Evolutionary conservation across 2,113 vertebrate genomes (phyloP).

Genomic region (Syngnathoides biaculeatus): DNA sequence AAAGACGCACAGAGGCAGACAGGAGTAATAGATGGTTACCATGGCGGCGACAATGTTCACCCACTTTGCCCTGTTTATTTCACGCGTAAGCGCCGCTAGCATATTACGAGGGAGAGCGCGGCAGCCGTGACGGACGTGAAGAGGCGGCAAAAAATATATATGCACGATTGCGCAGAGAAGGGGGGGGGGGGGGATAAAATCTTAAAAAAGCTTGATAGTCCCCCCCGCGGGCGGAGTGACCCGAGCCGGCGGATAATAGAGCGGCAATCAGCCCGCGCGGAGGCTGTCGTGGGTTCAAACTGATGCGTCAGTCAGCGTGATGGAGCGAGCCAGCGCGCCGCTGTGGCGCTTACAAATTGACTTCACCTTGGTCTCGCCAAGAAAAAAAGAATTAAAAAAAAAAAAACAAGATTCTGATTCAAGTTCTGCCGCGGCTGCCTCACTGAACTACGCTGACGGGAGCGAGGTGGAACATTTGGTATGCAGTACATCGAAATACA

Average conservation of each 20-base stretch:
- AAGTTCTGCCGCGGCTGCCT: neutral
- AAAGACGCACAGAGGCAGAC: conserved; percentile 12
- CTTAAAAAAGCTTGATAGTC: conserved; percentile 14
- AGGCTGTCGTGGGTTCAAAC: conserved; percentile 24
- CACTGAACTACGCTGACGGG: neutral
- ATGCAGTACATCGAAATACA: too few relatives aligned
- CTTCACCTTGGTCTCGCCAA: conserved; percentile 19
- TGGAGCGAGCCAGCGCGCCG: conserved; percentile 13
- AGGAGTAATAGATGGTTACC: conserved; percentile 29
- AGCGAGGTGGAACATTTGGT: neutral
- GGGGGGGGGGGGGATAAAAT: too few relatives aligned
- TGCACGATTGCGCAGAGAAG: too few relatives aligned
- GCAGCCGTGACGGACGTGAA: neutral
- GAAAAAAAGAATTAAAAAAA: neutral
- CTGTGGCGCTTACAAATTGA: conserved; percentile 24
- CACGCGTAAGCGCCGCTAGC: conserved; percentile 22
- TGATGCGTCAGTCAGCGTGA: conserved; percentile 48
- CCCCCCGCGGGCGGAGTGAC: conserved; percentile 25
- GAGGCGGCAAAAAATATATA: neutral
- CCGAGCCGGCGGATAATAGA: conserved; percentile 14
- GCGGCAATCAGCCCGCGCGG: conserved; percentile 12
- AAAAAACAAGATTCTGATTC: conserved; percentile 16
- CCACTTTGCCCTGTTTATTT: neutral
- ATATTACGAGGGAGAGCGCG: conserved; percentile 26
- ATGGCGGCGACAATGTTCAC: conserved; percentile 26